A percentile compares a stretch with the other conserved stretches of the same genome.
These are phyloP conservation scores for Anthrax anthrax DNA, from an alignment of 2,888 invertebrate species.

Conservation along the genomic window DNA sequence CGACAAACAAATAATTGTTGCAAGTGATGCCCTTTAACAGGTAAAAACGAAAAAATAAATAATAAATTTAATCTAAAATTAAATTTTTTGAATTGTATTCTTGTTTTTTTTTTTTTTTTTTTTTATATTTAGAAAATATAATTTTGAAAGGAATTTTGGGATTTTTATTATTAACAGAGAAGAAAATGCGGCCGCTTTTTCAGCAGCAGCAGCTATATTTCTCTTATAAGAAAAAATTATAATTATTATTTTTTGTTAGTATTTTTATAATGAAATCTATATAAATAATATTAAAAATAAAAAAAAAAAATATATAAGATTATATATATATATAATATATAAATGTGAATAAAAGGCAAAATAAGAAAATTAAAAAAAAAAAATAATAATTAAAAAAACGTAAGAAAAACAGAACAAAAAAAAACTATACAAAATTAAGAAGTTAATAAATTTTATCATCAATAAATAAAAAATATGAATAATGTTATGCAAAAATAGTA, in stretches of 20 bases:
- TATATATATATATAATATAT: slow-evolving; percentile 1
- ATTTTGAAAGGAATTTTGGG: slow-evolving; percentile 10
- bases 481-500: background rate
- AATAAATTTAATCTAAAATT: too few species aligned
- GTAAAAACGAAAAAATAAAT: slow-evolving; percentile 14
- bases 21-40: slow-evolving; percentile 64
- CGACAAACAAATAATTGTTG: slow-evolving; percentile 79
- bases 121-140: slow-evolving; percentile 3
- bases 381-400: background rate
- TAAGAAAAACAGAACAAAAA: background rate
- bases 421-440: background rate
- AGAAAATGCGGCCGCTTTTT: slow-evolving; percentile 1
- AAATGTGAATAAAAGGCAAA: background rate
- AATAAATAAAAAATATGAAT: background rate
- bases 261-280: slow-evolving; percentile 14
- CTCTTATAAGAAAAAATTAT: slow-evolving; percentile 11
- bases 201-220: slow-evolving; percentile 11
- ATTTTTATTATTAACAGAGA: slow-evolving; percentile 11
- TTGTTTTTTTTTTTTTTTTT: background rate
- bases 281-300: slow-evolving; percentile 10
- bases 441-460: background rate
- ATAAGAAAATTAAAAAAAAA: slow-evolving; percentile 2
- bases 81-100: background rate
- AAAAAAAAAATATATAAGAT: background rate
- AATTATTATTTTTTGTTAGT: slow-evolving; percentile 15